Conservation (phyloP, 2,797 vertebrate species). For the Dicrostonyx torquatus region DNA sequence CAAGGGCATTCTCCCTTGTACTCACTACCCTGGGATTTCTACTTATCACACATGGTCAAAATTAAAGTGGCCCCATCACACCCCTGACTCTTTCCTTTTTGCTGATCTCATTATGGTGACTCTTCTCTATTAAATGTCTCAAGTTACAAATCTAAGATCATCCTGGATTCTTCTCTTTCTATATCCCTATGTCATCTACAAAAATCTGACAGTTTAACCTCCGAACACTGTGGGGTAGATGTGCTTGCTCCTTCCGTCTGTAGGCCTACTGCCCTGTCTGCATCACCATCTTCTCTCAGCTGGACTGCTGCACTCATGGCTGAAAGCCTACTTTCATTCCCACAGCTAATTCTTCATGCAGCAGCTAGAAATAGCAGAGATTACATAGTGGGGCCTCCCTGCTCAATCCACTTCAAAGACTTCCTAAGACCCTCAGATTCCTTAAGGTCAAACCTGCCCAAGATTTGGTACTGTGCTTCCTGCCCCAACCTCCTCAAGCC, state of each 20-base stretch:
- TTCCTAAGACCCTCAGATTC: background rate
- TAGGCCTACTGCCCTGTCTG: background rate
- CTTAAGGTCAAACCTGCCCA: background rate
- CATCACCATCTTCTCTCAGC: background rate
- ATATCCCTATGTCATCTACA: background rate
- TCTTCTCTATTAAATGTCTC: constrained; percentile 11
- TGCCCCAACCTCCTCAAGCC: background rate
- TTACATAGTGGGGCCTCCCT: background rate
- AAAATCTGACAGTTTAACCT: constrained; percentile 39
- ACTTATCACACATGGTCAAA: background rate
- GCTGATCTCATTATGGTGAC: constrained; percentile 11
- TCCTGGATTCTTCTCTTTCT: background rate
- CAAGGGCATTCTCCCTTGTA: too few species aligned
- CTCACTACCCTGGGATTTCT: too few species aligned
- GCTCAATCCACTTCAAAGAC: background rate
- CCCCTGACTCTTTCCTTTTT: background rate
- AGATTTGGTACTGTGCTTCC: background rate
- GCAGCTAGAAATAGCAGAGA: constrained; percentile 2
- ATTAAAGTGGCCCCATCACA: background rate
- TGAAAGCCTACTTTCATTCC: background rate
- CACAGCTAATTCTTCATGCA: background rate
- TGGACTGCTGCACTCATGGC: background rate
- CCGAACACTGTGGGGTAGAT: background rate
- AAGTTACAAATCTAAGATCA: background rate
- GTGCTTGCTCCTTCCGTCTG: background rate